Base-by-base conservation (phyloP, 2,888 invertebrate species). In the Mermis nigrescens region DNA sequence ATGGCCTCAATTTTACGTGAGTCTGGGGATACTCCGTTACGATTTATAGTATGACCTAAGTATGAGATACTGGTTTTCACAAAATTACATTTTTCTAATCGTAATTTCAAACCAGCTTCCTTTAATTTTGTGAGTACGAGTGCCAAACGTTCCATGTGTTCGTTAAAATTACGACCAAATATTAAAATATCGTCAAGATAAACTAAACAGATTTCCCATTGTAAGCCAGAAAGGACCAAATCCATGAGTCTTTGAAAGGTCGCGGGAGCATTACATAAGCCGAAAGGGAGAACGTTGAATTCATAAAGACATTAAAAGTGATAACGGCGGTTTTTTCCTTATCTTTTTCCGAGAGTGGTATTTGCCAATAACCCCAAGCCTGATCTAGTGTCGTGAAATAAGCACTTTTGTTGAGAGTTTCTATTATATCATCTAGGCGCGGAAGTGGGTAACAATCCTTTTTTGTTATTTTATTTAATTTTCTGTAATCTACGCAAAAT, bases 41-140 rank as follows among this genome's bases (percentile, higher is more conserved):
- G 52, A 59, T 69, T 67, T 0, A 75, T 68, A 0, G 70, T 38
- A 57, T 70, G 71, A 1, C 73, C 72, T 1, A 74, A 60, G 60
- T 68, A 70, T 46, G 64, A 63, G 1, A 74, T 29, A 28, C 15
- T 2, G 3, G 3, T 19, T 22, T 19, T 7, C 27, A 19, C 55
- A 24, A 60, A 58, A 22, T 46, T 52, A 56, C 68, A 69, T 60
- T 73, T 72, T 0, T 24, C 55, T 1, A 67, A 52, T 46, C 67
- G 68, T 0, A 74, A 51, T 0, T 65, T 68, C 31, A 63, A 38
- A 2, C 57, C 55, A 27, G 48, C 46, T n/a, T n/a, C n/a, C n/a
- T n/a, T n/a, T n/a, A n/a, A n/a, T n/a, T n/a, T n/a, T n/a, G n/a
- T n/a, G n/a, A n/a, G n/a, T n/a, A n/a, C n/a, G n/a, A n/a, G n/a